Conservation (phyloP, 2,113 vertebrate genomes). For the Spheniscus mendiculus region DNA sequence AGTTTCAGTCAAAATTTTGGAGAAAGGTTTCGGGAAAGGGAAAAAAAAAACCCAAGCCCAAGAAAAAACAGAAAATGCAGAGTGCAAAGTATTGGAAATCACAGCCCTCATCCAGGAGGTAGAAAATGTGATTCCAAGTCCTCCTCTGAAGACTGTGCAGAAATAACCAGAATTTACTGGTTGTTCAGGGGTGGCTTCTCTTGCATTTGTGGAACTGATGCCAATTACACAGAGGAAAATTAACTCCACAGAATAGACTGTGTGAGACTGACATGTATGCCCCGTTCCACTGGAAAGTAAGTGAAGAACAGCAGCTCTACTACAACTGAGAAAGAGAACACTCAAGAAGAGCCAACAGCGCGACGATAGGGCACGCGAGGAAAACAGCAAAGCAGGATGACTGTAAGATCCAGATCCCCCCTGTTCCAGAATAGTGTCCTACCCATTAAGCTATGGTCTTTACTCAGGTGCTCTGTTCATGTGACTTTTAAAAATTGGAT, state of each 20-base stretch:
- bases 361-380: rapidly evolving
- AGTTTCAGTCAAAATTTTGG: neutral
- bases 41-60: too few species aligned
- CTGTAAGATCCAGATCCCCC: neutral
- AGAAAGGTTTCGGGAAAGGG: neutral
- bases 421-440: neutral
- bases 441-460: neutral
- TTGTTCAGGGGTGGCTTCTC: neutral
- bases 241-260: neutral
- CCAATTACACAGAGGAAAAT: neutral
- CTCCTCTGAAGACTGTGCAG: neutral
- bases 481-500: neutral
- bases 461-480: neutral
- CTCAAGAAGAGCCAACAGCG: neutral
- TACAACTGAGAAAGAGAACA: neutral
- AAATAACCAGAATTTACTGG: neutral
- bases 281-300: neutral
- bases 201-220: neutral
- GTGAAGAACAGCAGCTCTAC: neutral
- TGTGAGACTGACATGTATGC: neutral
- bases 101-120: neutral
- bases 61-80: neutral
- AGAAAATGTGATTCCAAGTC: neutral
- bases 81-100: neutral
- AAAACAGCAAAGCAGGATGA: neutral